These are phyloP conservation scores for Lapara coniferarum DNA, from an alignment of 2,888 invertebrate genomes.

Conservation along the genomic window DNA sequence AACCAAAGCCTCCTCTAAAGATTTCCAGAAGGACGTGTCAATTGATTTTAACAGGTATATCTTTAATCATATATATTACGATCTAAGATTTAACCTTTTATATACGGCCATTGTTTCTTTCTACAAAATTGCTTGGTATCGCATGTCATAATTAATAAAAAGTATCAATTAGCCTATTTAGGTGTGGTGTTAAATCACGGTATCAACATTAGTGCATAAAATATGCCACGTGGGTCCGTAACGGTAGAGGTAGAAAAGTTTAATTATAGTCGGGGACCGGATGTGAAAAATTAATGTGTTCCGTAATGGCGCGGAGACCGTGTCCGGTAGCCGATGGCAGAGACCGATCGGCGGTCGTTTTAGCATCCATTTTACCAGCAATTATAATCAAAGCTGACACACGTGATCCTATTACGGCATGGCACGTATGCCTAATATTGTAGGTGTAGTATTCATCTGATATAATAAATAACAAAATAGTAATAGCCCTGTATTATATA, in stretches of 20 bases:
- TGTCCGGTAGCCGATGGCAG: conserved; percentile 51
- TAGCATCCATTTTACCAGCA: conserved; percentile 44
- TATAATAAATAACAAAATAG: too few relatives aligned
- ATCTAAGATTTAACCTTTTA: too few relatives aligned
- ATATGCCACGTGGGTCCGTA: conserved; percentile 8
- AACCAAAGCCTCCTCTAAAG: too few relatives aligned
- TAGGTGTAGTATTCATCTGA: neutral
- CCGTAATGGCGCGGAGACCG: conserved; percentile 57
- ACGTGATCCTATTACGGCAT: conserved; percentile 31
- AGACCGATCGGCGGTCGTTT: conserved; percentile 53
- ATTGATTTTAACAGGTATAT: too few relatives aligned
- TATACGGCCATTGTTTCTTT: neutral
- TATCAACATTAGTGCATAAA: conserved; percentile 14
- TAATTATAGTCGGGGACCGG: conserved; percentile 63
- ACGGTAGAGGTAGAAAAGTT: conserved; percentile 50
- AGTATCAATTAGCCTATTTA: neutral
- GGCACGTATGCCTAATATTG: neutral
- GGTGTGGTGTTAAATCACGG: neutral
- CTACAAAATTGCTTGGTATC: neutral
- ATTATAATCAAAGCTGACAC: conserved; percentile 49
- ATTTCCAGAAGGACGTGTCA: too few relatives aligned
- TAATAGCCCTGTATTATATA: too few relatives aligned
- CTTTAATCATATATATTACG: too few relatives aligned
- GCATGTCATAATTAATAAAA: neutral
- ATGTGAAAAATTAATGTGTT: conserved; percentile 75